These are phyloP conservation scores for Hystrix cristata DNA, from an alignment of 2,113 vertebrate genomes.

Conservation along the genomic window DNA sequence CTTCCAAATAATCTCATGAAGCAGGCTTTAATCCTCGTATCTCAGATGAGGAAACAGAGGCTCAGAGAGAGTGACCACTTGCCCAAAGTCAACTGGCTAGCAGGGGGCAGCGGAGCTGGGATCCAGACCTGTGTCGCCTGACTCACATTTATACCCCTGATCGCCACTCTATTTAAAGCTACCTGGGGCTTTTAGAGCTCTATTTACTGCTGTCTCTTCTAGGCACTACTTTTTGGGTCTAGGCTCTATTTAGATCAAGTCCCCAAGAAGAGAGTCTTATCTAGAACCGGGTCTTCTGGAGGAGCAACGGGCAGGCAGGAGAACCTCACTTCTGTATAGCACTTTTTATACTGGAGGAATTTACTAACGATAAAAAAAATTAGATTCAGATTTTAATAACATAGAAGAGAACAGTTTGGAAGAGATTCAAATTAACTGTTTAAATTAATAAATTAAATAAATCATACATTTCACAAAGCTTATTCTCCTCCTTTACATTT, in stretches of 20 bases:
- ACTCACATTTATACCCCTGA: neutral
- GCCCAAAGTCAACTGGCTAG: neutral
- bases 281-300: neutral
- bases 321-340: neutral
- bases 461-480: slow-evolving; percentile 28
- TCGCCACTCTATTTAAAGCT: neutral
- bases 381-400: slow-evolving; percentile 66
- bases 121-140: neutral
- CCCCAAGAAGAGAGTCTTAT: neutral
- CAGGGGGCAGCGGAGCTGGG: neutral
- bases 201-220: neutral
- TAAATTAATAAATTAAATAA: slow-evolving; percentile 56
- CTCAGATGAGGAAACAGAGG: neutral
- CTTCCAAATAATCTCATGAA: neutral
- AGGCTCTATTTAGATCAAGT: neutral
- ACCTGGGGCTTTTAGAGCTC: neutral
- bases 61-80: neutral
- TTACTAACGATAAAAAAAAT: slow-evolving; percentile 24
- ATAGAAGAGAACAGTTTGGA: slow-evolving; percentile 11
- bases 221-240: neutral
- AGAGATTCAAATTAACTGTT: slow-evolving; percentile 59
- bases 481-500: slow-evolving; percentile 50
- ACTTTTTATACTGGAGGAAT: slow-evolving; percentile 5
- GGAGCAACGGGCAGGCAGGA: neutral
- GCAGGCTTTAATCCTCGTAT: neutral